Evolutionary conservation across 2,113 vertebrate species (phyloP).

Genomic region (Narcine bancroftii): DNA sequence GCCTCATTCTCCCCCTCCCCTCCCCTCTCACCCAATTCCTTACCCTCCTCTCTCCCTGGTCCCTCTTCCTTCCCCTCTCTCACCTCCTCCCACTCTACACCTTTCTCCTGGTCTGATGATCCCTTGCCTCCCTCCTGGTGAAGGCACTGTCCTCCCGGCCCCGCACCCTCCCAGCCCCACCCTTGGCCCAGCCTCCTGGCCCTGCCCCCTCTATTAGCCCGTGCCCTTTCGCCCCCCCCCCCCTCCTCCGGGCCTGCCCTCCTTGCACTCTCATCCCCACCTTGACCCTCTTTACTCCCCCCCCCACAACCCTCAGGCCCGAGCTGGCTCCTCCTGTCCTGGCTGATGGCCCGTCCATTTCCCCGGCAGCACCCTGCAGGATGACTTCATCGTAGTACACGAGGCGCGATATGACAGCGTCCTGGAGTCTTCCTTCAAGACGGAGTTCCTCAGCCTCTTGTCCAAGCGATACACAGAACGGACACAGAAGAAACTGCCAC

Average conservation of each 20-base stretch:
- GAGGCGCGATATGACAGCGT: constrained; percentile 70
- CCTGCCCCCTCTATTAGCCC: no score
- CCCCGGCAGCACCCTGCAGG: constrained; percentile 59
- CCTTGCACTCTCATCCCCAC: neutral
- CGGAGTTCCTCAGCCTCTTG: constrained; percentile 67
- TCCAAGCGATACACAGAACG: constrained; percentile 64
- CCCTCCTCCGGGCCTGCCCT: neutral
- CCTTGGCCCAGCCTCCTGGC: no score
- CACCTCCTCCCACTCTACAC: neutral
- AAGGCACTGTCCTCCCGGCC: no score
- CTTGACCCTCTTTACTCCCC: neutral
- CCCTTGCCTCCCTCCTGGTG: no score
- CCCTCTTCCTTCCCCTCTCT: neutral
- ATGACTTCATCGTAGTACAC: constrained; percentile 67
- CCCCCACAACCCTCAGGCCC: no score
- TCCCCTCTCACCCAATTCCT: neutral
- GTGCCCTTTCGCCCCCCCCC: no score
- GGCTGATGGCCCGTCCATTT: no score
- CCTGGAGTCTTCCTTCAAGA: constrained; percentile 68
- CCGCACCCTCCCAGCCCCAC: no score
- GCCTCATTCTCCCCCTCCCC: neutral
- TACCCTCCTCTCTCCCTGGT: neutral
- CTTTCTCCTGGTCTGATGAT: neutral
- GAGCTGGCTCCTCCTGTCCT: neutral
- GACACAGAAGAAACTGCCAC: constrained; percentile 51